Conservation (phyloP, 2,113 vertebrate genomes). For the Triplophysa tibetana region DNA sequence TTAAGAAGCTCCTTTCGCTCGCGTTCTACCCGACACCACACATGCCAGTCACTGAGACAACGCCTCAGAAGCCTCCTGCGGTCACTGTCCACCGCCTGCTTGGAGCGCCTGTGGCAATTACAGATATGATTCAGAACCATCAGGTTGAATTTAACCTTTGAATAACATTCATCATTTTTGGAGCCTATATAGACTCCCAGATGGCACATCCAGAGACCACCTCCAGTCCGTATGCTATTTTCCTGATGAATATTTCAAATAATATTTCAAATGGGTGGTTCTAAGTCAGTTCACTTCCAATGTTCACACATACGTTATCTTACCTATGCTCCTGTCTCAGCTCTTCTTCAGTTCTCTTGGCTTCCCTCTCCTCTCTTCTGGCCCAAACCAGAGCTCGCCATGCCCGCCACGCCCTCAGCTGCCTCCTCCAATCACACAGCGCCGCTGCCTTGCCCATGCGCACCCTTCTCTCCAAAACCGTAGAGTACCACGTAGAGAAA, state of each 20-base stretch:
- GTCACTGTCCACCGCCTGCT: slow-evolving; percentile 78
- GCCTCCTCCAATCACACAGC: slow-evolving; percentile 86
- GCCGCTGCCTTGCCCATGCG: slow-evolving; percentile 83
- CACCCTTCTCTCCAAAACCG: slow-evolving; percentile 80
- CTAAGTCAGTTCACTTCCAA: not conserved
- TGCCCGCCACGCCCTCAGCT: slow-evolving; percentile 79
- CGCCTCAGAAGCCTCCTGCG: slow-evolving; percentile 72
- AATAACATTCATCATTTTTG: too few relatives aligned
- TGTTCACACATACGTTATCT: slow-evolving; percentile 2
- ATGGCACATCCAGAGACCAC: too few relatives aligned
- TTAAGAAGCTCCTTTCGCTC: slow-evolving; percentile 72
- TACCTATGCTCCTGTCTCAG: slow-evolving; percentile 86
- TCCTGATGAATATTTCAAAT: too few relatives aligned
- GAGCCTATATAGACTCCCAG: too few relatives aligned
- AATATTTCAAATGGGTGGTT: too few relatives aligned
- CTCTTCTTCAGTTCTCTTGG: slow-evolving; percentile 72
- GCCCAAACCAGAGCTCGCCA: slow-evolving; percentile 84
- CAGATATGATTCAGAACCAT: not conserved
- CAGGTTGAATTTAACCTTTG: not conserved
- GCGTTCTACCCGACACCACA: slow-evolving; percentile 74
- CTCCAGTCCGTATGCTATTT: too few relatives aligned
- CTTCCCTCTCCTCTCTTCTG: slow-evolving; percentile 72
- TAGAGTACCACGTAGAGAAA: slow-evolving; percentile 88
- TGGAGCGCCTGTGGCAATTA: slow-evolving; percentile 73
- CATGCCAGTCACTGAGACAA: slow-evolving; percentile 81